Conservation (phyloP, 2,113 vertebrate genomes). For the Sitta europaea region DNA sequence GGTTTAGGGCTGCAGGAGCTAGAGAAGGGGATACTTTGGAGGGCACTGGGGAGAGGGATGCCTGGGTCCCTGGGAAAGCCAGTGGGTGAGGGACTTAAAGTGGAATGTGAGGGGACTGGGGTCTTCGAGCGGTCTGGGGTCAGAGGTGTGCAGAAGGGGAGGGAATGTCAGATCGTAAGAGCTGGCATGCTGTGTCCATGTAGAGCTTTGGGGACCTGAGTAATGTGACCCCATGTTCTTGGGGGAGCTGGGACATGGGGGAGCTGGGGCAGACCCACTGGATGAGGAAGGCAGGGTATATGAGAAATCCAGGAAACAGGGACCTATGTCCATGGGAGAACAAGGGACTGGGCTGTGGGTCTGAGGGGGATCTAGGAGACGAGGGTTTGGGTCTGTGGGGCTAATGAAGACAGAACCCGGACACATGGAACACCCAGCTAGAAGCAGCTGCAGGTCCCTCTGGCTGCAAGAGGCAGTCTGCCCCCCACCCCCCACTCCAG, state of each 20-base stretch:
- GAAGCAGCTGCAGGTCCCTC: neutral
- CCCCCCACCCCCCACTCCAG: neutral
- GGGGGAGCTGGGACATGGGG: neutral
- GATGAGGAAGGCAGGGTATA: too few relatives aligned
- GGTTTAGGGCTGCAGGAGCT: neutral
- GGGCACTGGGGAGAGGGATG: neutral
- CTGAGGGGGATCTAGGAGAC: neutral
- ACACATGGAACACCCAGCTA: neutral
- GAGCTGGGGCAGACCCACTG: neutral
- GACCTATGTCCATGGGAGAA: neutral
- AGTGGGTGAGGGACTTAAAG: neutral
- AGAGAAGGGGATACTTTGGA: neutral
- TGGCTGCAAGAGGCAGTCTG: neutral
- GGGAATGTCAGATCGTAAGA: neutral
- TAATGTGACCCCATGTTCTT: neutral
- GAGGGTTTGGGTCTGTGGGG: neutral
- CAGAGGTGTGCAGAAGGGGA: neutral
- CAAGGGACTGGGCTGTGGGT: neutral
- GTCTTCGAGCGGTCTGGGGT: neutral
- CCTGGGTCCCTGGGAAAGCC: neutral
- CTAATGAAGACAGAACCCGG: accelerated
- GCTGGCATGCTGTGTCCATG: neutral
- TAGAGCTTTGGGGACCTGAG: neutral
- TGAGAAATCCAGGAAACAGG: neutral
- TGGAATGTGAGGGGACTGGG: neutral